phyloP scores from a whole-genome alignment of 2,797 vertebrate genomes.

The Sternotherus odoratus region DNA sequence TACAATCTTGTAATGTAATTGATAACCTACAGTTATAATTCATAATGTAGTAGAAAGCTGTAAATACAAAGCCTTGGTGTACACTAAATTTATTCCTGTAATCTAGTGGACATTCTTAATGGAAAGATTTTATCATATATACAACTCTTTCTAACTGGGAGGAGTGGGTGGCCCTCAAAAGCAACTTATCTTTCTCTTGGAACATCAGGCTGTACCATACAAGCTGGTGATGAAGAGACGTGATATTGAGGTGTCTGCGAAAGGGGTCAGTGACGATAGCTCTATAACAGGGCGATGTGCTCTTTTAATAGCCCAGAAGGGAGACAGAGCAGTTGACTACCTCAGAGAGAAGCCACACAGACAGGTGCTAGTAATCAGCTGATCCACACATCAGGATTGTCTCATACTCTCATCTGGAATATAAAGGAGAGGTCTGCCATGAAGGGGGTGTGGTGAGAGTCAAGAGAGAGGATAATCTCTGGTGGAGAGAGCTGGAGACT shows the following conservation, averaged over 20 bases:
- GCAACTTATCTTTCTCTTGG: background rate
- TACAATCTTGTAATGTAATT: background rate
- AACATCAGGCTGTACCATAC: background rate
- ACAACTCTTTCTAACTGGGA: background rate
- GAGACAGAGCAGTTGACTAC: background rate
- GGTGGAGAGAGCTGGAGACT: background rate
- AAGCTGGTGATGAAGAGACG: background rate
- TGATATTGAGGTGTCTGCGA: background rate
- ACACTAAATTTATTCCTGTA: background rate
- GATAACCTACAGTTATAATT: background rate
- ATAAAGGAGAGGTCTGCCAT: background rate
- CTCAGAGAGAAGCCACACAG: background rate
- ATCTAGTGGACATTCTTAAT: background rate
- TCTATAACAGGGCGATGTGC: no score
- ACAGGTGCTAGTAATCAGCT: background rate
- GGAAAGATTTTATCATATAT: background rate
- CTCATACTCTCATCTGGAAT: background rate
- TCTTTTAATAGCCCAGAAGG: no score
- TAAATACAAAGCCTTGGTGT: background rate
- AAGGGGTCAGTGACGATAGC: background rate
- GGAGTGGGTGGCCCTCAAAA: background rate
- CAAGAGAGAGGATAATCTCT: background rate
- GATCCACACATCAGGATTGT: background rate
- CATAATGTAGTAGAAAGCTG: background rate
- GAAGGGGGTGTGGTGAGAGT: background rate